phyloP scores from a whole-genome alignment of 2,113 vertebrate genomes.

The Lepus americanus region DNA sequence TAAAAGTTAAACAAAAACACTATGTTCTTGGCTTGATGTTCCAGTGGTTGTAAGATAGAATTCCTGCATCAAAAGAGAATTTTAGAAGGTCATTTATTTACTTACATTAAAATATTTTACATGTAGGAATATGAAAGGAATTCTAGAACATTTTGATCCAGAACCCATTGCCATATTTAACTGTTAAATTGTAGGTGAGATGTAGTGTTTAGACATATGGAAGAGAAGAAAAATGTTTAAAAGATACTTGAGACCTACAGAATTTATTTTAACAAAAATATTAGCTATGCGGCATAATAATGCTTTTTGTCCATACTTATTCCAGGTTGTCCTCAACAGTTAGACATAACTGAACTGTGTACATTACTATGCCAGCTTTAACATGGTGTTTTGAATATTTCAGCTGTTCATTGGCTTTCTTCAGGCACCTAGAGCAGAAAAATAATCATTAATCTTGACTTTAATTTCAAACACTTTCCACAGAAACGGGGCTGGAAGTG shows the following conservation, averaged over 20 bases:
- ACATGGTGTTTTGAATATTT: constrained; percentile 19
- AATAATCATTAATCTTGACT: constrained; percentile 62
- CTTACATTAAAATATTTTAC: background rate
- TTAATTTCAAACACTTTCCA: constrained; percentile 45
- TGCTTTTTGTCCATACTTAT: background rate
- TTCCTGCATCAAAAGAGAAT: background rate
- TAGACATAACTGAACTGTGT: constrained; percentile 33
- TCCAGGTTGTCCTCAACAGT: constrained; percentile 36
- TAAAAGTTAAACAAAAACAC: constrained; percentile 22
- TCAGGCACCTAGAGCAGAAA: constrained; percentile 57
- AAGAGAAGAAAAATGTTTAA: constrained; percentile 32
- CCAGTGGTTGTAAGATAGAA: constrained; percentile 21
- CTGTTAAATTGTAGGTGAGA: background rate
- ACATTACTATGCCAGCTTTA: background rate
- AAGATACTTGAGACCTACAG: background rate
- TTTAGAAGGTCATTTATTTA: background rate
- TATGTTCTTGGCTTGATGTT: constrained; percentile 32
- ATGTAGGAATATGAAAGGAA: background rate
- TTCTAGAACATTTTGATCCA: constrained; percentile 41
- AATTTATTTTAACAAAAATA: background rate
- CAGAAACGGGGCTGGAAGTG: constrained; percentile 69
- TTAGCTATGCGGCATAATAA: background rate
- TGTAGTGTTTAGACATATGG: constrained; percentile 30
- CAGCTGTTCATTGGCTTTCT: constrained; percentile 52
- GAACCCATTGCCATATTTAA: background rate